Conservation (phyloP, 2,113 vertebrate genomes). For the Rhagologus leucostigma region DNA sequence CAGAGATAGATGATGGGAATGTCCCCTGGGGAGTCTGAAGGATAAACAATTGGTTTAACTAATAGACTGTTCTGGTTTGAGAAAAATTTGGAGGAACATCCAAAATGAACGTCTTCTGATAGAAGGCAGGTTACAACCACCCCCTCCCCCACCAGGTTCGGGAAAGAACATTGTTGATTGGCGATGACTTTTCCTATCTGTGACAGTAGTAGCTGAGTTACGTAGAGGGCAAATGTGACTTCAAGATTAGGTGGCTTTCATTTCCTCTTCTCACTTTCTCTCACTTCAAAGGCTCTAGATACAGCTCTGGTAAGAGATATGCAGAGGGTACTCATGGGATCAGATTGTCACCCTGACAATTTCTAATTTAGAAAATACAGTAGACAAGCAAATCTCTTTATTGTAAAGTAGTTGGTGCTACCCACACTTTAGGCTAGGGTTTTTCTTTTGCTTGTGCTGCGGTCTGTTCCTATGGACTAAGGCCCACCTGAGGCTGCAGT, state of each 20-base stretch:
- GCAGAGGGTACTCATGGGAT: neutral
- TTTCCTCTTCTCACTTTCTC: neutral
- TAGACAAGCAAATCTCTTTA: neutral
- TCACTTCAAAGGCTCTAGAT: neutral
- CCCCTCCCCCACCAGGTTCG: too few species aligned
- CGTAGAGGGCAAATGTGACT: neutral
- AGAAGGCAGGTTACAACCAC: too few species aligned
- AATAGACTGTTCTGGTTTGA: neutral
- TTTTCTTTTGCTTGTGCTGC: neutral
- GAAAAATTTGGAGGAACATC: too few species aligned
- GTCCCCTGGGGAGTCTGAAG: neutral
- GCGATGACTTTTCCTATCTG: neutral
- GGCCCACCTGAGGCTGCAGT: neutral
- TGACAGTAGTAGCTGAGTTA: neutral
- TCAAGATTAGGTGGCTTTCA: neutral
- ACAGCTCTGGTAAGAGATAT: neutral
- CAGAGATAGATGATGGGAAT: neutral
- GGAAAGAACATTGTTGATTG: neutral
- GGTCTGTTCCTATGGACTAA: neutral
- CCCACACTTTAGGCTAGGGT: neutral
- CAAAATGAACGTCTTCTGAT: too few species aligned
- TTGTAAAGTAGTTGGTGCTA: neutral
- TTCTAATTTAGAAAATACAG: neutral
- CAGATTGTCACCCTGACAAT: neutral
- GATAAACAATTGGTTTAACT: neutral